A percentile compares a stretch with the other conserved stretches of the same genome.
These are phyloP conservation scores for Protomyctophum bolini DNA, from an alignment of 2,113 vertebrate genomes.

Conservation along the genomic window DNA sequence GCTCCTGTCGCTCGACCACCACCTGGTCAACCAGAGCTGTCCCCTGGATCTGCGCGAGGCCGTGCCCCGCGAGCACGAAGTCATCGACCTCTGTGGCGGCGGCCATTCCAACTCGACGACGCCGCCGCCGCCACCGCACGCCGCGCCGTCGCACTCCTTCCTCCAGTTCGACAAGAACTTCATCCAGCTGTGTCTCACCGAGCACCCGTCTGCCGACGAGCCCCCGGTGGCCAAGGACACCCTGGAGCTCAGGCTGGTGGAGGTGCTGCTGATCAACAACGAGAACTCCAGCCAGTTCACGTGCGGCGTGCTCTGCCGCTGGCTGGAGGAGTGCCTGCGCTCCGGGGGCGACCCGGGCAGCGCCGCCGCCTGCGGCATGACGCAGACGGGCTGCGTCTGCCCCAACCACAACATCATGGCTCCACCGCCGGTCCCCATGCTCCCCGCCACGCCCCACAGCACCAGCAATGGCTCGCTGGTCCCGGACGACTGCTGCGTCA, in stretches of 20 bases:
- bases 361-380: slow-evolving; percentile 85
- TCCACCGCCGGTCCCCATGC: slow-evolving; percentile 65
- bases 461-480: slow-evolving; percentile 82
- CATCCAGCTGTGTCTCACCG: slow-evolving; percentile 90
- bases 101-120: slow-evolving; percentile 50
- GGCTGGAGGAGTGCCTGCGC: slow-evolving; percentile 94
- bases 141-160: slow-evolving; percentile 87
- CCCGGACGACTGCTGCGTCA: slow-evolving; percentile 85
- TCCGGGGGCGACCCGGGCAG: slow-evolving; percentile 35
- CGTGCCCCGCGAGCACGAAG: slow-evolving; percentile 74
- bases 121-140: neutral
- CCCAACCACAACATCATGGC: slow-evolving; percentile 79
- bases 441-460: slow-evolving; percentile 77
- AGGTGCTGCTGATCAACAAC: slow-evolving; percentile 96
- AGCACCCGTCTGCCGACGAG: slow-evolving; percentile 55
- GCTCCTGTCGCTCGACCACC: slow-evolving; percentile 94
- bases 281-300: slow-evolving; percentile 99
- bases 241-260: slow-evolving; percentile 90
- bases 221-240: slow-evolving; percentile 80
- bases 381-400: slow-evolving; percentile 92
- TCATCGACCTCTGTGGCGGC: slow-evolving; percentile 85
- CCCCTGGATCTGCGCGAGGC: slow-evolving; percentile 72
- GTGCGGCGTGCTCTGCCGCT: slow-evolving; percentile 95
- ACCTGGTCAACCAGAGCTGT: slow-evolving; percentile 94
- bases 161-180: slow-evolving; percentile 99